Conservation (phyloP, 2,888 invertebrate genomes). For the Cosmorhoe ocellata region DNA sequence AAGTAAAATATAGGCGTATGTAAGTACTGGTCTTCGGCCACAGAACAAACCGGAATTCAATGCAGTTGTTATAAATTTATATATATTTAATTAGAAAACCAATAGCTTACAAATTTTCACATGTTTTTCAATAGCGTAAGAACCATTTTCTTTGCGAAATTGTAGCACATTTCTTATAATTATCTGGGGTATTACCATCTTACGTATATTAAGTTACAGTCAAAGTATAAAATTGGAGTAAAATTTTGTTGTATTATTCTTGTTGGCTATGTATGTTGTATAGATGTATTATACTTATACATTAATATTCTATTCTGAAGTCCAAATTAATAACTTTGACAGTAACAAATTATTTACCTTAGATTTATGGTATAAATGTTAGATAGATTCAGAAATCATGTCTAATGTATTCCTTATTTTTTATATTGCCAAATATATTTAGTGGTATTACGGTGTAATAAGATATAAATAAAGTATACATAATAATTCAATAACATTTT, state of each 20-base stretch:
- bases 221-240: slow-evolving; percentile 50
- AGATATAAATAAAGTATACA: slow-evolving; percentile 65
- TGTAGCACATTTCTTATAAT: no score
- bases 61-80: neutral
- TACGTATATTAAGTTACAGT: slow-evolving; percentile 45
- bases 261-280: slow-evolving; percentile 34
- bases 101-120: no score
- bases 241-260: slow-evolving; percentile 14
- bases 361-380: slow-evolving; percentile 55
- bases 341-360: slow-evolving; percentile 51
- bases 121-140: no score
- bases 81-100: no score
- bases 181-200: no score
- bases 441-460: slow-evolving; percentile 73
- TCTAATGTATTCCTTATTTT: slow-evolving; percentile 79
- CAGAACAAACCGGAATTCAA: no score
- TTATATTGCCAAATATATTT: slow-evolving; percentile 82
- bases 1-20: slow-evolving; percentile 44
- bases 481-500: slow-evolving; percentile 52
- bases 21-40: no score
- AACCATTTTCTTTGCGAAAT: no score
- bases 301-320: slow-evolving; percentile 32
- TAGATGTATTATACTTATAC: slow-evolving; percentile 33
- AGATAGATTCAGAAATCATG: slow-evolving; percentile 72
- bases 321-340: slow-evolving; percentile 49